Conservation (phyloP, 2,888 invertebrate species). For the Leptinotarsa juncta region DNA sequence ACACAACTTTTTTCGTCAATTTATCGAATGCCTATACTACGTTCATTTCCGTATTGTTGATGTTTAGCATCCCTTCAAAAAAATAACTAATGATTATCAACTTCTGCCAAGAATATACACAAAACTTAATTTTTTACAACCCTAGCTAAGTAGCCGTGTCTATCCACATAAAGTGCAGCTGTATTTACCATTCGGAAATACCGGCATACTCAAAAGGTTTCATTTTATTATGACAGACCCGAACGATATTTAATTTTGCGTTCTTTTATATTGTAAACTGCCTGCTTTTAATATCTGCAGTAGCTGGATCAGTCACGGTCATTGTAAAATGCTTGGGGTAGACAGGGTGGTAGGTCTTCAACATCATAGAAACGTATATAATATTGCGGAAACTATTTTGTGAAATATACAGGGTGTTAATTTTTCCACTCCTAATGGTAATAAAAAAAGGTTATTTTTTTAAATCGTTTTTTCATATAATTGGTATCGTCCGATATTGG, state of each 20-base stretch:
- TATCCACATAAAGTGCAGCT: slow-evolving; percentile 24
- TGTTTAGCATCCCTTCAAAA: background rate
- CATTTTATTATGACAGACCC: slow-evolving; percentile 20
- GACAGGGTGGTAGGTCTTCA: background rate
- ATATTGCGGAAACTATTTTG: too few relatives aligned
- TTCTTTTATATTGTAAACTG: slow-evolving; percentile 4
- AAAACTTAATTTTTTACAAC: background rate
- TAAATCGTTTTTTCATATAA: too few relatives aligned
- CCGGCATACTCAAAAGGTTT: slow-evolving; percentile 18
- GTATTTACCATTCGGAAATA: slow-evolving; percentile 20
- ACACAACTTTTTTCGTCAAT: too few relatives aligned
- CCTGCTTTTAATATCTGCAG: slow-evolving; percentile 15
- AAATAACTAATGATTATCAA: slow-evolving; percentile 1
- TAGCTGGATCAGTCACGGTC: slow-evolving; percentile 7
- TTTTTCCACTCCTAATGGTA: too few relatives aligned
- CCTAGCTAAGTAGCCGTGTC: slow-evolving; percentile 4
- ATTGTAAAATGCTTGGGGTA: background rate
- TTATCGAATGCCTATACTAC: background rate
- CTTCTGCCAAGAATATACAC: background rate
- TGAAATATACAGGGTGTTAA: background rate
- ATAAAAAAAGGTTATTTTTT: too few relatives aligned
- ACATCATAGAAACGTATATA: background rate
- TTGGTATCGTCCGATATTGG: too few relatives aligned
- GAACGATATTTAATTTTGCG: slow-evolving; percentile 17
- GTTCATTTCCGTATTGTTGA: background rate